Evolutionary conservation across 2,888 invertebrate genomes (phyloP), one percentile per base, ranked within the genome.

Genomic region (Crepidodera aurea): DNA sequence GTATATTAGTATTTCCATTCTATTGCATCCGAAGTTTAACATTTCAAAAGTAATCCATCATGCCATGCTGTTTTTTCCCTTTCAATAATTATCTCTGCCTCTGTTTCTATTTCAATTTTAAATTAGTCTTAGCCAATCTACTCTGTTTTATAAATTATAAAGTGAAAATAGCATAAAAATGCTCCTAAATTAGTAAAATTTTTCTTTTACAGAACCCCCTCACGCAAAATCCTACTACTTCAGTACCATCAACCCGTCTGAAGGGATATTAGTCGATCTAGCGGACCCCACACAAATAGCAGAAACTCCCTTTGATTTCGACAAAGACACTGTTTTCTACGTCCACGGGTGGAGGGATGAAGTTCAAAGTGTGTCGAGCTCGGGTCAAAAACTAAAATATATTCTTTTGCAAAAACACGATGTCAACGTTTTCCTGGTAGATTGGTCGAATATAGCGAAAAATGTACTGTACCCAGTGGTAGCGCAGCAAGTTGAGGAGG

Each of bases 361-460:
- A 32, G 25, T 22, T 13, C 48, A 71, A 40, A 55, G 65, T 32
- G 72, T 75, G 18, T 39, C 51, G 3, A 65, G 74, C 2, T 74
- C 32, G 72, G 59, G 56, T 51, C 15, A 42, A 55, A 19, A 66
- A 1, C 62, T 78, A 8, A 73, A 65, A 50, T 62, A 64, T n/a
- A 76, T 76, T 3, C 55, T 74, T 10, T 56, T 77, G 1, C 34
- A 58, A 5, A 55, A 44, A 3, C 42, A 67, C 15, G 73, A 79
- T 57, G 64, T 72, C 13, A 79, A 79, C 51, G 67, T 79, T 2
- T 74, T 79, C 44, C 73, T 78, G 0, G 76, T 77, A 3, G 77
- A 78, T 59, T 79, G 78, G 78, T 6, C 22, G 7, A 68, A 69
- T 18, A 46, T 60, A 56, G 55, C 56, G 1, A 2, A 16, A 12